Percentiles rank a stretch among this genome's conserved stretches.
phyloP scores from a whole-genome alignment of 2,113 vertebrate genomes.

The Petroica traversi region DNA sequence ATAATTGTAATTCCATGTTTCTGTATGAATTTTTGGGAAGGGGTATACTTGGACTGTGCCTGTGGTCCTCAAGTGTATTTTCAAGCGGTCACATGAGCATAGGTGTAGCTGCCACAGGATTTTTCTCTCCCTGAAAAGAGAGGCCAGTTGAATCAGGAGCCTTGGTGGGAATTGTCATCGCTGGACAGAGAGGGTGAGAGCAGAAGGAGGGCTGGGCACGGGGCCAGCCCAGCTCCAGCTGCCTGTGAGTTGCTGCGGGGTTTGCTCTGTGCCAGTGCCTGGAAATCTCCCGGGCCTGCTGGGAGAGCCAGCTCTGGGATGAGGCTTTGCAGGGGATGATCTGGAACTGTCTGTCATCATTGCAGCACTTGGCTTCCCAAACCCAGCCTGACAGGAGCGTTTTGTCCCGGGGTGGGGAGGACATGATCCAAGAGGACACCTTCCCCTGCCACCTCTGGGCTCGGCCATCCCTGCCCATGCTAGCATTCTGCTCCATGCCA shows the following conservation, averaged over 20 bases:
- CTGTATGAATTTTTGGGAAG: background rate
- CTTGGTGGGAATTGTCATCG: background rate
- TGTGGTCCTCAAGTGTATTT: background rate
- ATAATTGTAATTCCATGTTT: background rate
- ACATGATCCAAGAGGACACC: background rate
- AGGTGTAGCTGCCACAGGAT: background rate
- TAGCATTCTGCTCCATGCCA: background rate
- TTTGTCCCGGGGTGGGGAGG: background rate
- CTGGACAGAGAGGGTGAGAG: background rate
- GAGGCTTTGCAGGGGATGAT: background rate
- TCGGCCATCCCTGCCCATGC: background rate
- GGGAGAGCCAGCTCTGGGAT: background rate
- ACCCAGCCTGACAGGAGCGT: background rate
- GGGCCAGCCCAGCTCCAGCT: background rate
- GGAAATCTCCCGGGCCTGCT: background rate
- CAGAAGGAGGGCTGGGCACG: background rate
- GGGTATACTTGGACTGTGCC: background rate
- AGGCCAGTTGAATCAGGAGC: background rate
- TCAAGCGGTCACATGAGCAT: fast-evolving
- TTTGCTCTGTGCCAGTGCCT: background rate
- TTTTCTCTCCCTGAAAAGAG: background rate
- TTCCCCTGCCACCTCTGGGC: background rate
- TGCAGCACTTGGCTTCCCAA: background rate
- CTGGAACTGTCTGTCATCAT: background rate
- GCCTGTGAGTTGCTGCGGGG: fast-evolving